These are phyloP conservation scores for Synanthedon vespiformis DNA, from an alignment of 2,888 invertebrate genomes.

Conservation along the genomic window DNA sequence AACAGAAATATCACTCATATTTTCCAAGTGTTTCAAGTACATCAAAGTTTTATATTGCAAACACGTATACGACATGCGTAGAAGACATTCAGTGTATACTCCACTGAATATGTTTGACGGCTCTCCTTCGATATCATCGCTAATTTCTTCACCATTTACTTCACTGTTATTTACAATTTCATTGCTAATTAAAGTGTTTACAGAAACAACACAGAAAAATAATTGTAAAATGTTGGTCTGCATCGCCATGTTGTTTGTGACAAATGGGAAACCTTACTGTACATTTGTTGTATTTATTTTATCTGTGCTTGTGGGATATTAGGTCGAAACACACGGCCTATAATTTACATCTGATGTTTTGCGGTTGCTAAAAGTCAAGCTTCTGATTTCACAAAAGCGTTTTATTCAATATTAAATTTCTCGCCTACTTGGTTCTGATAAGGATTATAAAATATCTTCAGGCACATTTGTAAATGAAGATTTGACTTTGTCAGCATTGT, in stretches of 20 bases:
- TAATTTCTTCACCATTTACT: neutral
- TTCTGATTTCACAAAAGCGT: no score
- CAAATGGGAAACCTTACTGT: slow-evolving; percentile 37
- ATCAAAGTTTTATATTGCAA: slow-evolving; percentile 68
- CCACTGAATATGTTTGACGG: slow-evolving; percentile 54
- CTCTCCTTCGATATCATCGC: slow-evolving; percentile 3
- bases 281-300: slow-evolving; percentile 50
- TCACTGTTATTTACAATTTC: slow-evolving; percentile 7
- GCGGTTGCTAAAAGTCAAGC: no score
- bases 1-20: slow-evolving; percentile 64
- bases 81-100: slow-evolving; percentile 67
- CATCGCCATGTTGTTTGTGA: slow-evolving; percentile 27
- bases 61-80: slow-evolving; percentile 68
- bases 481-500: no score
- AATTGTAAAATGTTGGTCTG: slow-evolving; percentile 15
- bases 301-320: slow-evolving; percentile 41
- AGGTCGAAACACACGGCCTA: slow-evolving; percentile 24
- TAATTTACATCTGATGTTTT: neutral
- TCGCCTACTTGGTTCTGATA: no score
- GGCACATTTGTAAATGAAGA: no score
- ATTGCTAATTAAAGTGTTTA: slow-evolving; percentile 13
- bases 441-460: no score
- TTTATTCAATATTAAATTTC: no score
- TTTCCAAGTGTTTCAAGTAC: slow-evolving; percentile 67
- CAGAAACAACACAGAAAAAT: slow-evolving; percentile 9